Percentiles rank a stretch among this genome's conserved stretches.
These are phyloP conservation scores for Maccullochella peelii DNA, from an alignment of 2,113 vertebrate genomes.

Conservation along the genomic window DNA sequence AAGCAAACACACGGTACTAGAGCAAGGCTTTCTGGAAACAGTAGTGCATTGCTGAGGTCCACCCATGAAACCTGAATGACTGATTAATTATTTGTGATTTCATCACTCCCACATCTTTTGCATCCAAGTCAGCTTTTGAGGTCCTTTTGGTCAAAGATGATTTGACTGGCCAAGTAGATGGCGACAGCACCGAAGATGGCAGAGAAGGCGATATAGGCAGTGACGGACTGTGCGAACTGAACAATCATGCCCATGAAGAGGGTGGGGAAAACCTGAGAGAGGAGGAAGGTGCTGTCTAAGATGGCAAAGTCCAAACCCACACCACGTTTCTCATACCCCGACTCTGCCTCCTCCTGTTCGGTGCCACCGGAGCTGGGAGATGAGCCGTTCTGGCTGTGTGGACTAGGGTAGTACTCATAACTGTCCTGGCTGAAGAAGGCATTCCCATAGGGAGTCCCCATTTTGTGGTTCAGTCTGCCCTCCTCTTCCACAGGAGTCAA, in stretches of 20 bases:
- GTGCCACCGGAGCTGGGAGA: background rate
- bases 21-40: slow-evolving; percentile 67
- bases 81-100: slow-evolving; percentile 19
- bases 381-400: slow-evolving; percentile 60
- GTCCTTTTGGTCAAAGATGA: slow-evolving; percentile 87
- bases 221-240: slow-evolving; percentile 85
- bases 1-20: slow-evolving; percentile 8
- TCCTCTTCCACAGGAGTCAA: slow-evolving; percentile 73
- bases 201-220: slow-evolving; percentile 84
- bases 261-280: slow-evolving; percentile 87
- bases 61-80: slow-evolving; percentile 34
- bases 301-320: slow-evolving; percentile 87
- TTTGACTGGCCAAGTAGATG: slow-evolving; percentile 80
- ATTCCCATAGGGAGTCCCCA: slow-evolving; percentile 51
- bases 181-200: slow-evolving; percentile 83
- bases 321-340: slow-evolving; percentile 76
- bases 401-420: slow-evolving; percentile 55
- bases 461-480: slow-evolving; percentile 60
- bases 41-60: slow-evolving; percentile 59
- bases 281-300: slow-evolving; percentile 86
- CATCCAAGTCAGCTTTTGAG: slow-evolving; percentile 65
- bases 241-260: slow-evolving; percentile 87
- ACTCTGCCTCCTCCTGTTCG: slow-evolving; percentile 63
- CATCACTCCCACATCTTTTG: background rate
- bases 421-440: slow-evolving; percentile 54